phyloP scores from a whole-genome alignment of 2,797 vertebrate genomes.

The Taenioides sp. region DNA sequence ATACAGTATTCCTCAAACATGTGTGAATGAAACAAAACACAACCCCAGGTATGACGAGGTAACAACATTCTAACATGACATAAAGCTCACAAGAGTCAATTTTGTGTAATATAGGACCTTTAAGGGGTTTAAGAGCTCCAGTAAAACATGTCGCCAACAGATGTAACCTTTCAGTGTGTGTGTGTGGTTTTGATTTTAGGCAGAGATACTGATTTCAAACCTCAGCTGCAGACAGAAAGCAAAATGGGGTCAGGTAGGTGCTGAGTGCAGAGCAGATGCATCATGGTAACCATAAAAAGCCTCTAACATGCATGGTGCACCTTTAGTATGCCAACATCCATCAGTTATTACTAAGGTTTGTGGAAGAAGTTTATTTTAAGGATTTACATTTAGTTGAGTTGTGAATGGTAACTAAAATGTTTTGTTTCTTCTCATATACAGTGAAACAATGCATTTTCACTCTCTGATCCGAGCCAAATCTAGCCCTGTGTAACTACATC shows the following conservation, averaged over 20 bases:
- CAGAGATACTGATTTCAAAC: conserved; percentile 68
- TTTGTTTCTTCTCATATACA: not conserved
- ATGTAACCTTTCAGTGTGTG: not conserved
- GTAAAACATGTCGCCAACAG: not conserved
- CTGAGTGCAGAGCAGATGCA: conserved; percentile 41
- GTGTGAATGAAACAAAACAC: too few species aligned
- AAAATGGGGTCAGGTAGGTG: conserved; percentile 66
- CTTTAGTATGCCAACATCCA: conserved; percentile 32
- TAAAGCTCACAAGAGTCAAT: too few species aligned
- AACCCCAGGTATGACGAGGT: too few species aligned
- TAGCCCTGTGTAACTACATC: not conserved
- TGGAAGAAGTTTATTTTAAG: not conserved
- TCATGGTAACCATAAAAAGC: conserved; percentile 29
- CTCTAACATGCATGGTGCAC: conserved; percentile 63
- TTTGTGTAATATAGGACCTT: too few species aligned
- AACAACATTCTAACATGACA: too few species aligned
- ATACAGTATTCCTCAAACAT: too few species aligned
- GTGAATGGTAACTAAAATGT: conserved; percentile 1
- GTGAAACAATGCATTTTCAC: conserved; percentile 6
- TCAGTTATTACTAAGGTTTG: conserved; percentile 29
- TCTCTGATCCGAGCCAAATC: not conserved
- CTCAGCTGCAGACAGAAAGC: conserved; percentile 59
- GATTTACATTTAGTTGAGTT: not conserved
- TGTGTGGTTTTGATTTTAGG: conserved; percentile 74
- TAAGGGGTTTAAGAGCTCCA: too few species aligned